Base-by-base conservation (phyloP, 2,797 vertebrate species). In the Hypotaenidia philippensis region DNA sequence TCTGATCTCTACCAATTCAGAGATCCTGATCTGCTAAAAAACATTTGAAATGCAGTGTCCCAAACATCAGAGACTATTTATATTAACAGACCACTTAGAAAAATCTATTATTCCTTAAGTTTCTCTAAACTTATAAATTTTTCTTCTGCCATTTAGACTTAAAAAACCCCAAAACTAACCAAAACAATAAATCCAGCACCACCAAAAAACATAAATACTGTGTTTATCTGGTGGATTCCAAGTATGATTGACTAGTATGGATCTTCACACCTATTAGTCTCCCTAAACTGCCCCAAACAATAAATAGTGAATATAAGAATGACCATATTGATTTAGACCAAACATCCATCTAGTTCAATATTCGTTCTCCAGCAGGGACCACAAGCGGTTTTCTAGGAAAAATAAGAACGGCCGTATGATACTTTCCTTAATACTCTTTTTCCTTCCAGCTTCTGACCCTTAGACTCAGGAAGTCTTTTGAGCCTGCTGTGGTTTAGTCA, bases 221-320 rank as follows among this genome's bases (percentile, higher is more conserved):
- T 12, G 22, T 78, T 72, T 23, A 61, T 83, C 20, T 72, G 50
- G 78, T 75, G 10, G 26, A 49, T 63, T 79, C n/a, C 66, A 65
- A 68, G 64, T 29, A 65, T 27, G 34, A 50, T 40, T 87, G 44
- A 47, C 31, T 79, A 32, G 68, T 78, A 19, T 44, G 68, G 66
- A 64, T 87, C 79, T 66, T 74, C 44, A 61, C 13, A 49, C 34
- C 34, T 70, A 34, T 79, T 40, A 40, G 29, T 38, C 52, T 64
- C 25, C n/a, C 79, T 83, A 19, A 88, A 83, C 18, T 56, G 66
- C 85, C 59, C 59, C 52, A 70, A 52, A 40, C 26, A 77, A 52
- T 55, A 85, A 94, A 89, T 23, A 65, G 64, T 74, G 60, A 85
- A 63, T 85, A 69, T 76, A 20, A 25, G 59, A 65, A 87, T 23